Conservation (phyloP, 2,113 vertebrate genomes). For the Onychorhynchus coronatus region DNA sequence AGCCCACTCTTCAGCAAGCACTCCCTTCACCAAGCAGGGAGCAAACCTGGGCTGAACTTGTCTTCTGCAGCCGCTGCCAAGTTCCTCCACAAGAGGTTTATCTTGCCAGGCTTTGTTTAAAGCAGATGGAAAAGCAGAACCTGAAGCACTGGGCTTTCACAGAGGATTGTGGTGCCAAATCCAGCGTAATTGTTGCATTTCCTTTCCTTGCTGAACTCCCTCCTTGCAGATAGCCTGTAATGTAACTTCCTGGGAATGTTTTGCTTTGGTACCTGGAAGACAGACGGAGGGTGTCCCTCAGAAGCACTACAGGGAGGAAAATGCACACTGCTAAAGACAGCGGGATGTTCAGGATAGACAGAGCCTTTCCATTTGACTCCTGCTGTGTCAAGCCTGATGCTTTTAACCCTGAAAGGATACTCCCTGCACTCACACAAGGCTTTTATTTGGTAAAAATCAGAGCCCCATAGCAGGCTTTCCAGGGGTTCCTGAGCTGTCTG, state of each 20-base stretch:
- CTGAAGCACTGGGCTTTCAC: not conserved
- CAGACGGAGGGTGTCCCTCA: rapidly evolving
- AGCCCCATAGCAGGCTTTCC: not conserved
- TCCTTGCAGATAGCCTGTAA: not conserved
- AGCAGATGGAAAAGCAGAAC: not conserved
- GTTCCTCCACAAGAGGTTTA: not conserved
- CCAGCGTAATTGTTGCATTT: not conserved
- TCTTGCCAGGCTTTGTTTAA: not conserved
- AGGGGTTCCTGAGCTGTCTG: not conserved
- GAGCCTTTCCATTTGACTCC: not conserved
- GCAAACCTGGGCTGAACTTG: not conserved
- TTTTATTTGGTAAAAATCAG: not conserved
- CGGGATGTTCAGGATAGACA: not conserved
- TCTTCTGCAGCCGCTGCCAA: not conserved
- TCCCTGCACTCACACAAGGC: not conserved
- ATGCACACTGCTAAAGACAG: not conserved
- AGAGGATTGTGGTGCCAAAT: not conserved
- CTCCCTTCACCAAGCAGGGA: not conserved
- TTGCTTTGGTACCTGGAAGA: not conserved
- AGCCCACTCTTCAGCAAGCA: not conserved
- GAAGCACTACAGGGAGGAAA: not conserved
- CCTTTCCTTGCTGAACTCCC: not conserved
- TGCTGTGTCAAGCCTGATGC: not conserved
- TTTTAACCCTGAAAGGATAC: not conserved
- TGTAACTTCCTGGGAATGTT: not conserved